Conservation (phyloP, 2,888 invertebrate genomes). For the Netelia virgata region DNA sequence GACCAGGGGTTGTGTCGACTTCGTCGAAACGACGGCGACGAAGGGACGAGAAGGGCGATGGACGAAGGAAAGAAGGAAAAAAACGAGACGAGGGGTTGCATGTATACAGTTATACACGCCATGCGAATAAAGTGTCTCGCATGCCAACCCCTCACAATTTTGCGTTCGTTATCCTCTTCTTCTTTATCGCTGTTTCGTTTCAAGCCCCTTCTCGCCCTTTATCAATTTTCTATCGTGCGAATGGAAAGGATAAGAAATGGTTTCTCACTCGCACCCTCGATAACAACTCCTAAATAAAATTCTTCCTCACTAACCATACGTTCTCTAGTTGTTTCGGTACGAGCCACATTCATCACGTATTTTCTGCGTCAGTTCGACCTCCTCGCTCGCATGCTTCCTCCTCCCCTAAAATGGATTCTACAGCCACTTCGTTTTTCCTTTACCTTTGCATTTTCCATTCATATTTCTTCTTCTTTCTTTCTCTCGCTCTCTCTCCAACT, state of each 20-base stretch:
- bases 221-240: too few species aligned
- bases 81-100: constrained; percentile 45
- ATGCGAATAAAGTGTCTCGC: constrained; percentile 29
- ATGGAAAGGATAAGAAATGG: too few species aligned
- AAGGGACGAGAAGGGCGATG: constrained; percentile 26
- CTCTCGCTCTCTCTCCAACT: neutral
- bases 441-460: neutral
- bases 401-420: neutral
- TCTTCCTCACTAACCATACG: neutral
- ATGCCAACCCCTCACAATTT: constrained; percentile 37
- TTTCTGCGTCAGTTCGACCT: constrained; percentile 3
- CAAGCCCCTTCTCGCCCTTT: neutral
- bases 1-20: constrained; percentile 25
- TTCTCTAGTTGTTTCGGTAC: neutral
- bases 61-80: constrained; percentile 18
- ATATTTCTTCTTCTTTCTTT: neutral
- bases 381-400: neutral
- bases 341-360: neutral
- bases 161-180: constrained; percentile 22
- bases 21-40: constrained; percentile 6
- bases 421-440: neutral
- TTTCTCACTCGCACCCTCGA: constrained; percentile 1
- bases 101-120: constrained; percentile 7
- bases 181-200: constrained; percentile 10
- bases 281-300: neutral